These are phyloP conservation scores for Troglohyphantes excavatus DNA, from an alignment of 2,888 invertebrate species.

Conservation along the genomic window DNA sequence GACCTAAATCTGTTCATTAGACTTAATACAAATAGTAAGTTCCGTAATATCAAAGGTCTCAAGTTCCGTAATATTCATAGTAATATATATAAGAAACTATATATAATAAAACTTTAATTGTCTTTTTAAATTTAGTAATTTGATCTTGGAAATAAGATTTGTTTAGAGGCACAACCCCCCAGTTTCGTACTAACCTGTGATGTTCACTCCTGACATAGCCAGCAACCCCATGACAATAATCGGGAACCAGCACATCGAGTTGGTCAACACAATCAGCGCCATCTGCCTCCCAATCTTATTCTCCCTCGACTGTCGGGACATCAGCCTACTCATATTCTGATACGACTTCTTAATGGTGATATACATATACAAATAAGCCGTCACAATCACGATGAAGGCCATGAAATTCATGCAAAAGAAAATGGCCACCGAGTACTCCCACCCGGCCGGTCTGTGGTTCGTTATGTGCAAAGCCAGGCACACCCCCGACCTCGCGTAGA, in stretches of 20 bases:
- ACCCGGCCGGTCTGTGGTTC: constrained; percentile 81
- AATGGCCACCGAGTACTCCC: constrained; percentile 82
- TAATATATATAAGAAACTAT: too few relatives aligned
- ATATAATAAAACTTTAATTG: too few relatives aligned
- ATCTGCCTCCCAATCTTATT: constrained; percentile 81
- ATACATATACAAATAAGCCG: constrained; percentile 82
- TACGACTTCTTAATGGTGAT: constrained; percentile 80
- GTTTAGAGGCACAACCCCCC: too few relatives aligned
- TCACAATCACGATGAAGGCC: constrained; percentile 81
- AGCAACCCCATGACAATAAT: constrained; percentile 81
- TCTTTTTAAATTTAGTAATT: too few relatives aligned
- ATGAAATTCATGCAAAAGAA: constrained; percentile 82
- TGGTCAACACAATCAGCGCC: constrained; percentile 81
- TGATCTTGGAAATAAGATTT: too few relatives aligned
- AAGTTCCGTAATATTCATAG: too few relatives aligned
- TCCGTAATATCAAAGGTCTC: too few relatives aligned
- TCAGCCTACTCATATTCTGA: constrained; percentile 79
- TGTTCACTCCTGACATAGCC: constrained; percentile 80
- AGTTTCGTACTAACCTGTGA: constrained; percentile 79
- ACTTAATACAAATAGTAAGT: too few relatives aligned
- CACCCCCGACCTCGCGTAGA: constrained; percentile 82
- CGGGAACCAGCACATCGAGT: constrained; percentile 82
- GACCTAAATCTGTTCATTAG: too few relatives aligned
- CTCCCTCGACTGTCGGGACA: constrained; percentile 80
- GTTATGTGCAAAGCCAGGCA: constrained; percentile 82